Evolutionary conservation across 2,797 vertebrate genomes (phyloP), one percentile per base, ranked within the genome.

Genomic region (Buphagus erythrorhynchus): DNA sequence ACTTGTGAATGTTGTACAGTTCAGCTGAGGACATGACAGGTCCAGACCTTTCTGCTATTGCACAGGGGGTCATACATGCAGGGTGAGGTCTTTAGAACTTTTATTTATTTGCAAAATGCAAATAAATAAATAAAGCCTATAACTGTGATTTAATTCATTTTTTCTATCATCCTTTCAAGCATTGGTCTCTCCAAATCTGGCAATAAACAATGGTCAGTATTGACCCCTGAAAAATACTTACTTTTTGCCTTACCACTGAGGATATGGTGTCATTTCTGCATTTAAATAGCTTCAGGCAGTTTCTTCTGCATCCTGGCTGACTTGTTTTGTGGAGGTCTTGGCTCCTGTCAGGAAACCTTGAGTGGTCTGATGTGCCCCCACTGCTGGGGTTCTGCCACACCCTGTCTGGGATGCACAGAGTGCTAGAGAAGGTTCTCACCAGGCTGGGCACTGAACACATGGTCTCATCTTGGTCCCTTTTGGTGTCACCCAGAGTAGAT

Each of bases 141-240:
- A 40, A 35, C 16, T 77, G 7, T 35, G 25, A 29, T 51, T 80
- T 78, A 11, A 31, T 52, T 78, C 0, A 12, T 94, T 87, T 11
- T 14, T 84, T 87, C 6, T 69, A 8, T 72, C 1, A 0, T n/a
- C 12, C 20, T 79, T 88, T 66, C 13, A 61, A 73, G 24, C 20
- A 43, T 0, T 2, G 3, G 17, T 16, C 16, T 73, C n/a, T 58
- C 20, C 19, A 59, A 31, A 51, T 66, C 0, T 0, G 16, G 2
- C 45, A 62, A 31, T 69, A 42, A 73, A 20, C 17, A 69, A 6
- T 13, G 9, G 11, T 57, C 15, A 63, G 11, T 38, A 6, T 51
- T 62, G 42, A 43, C 19, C 18, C 14, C 26, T 84, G 42, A 26
- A 73, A 91, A 87, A 76, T 13, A 20, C 1, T 0, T 45, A 6